These are phyloP conservation scores for Poecilia picta DNA, from an alignment of 2,797 vertebrate species.

Conservation along the genomic window DNA sequence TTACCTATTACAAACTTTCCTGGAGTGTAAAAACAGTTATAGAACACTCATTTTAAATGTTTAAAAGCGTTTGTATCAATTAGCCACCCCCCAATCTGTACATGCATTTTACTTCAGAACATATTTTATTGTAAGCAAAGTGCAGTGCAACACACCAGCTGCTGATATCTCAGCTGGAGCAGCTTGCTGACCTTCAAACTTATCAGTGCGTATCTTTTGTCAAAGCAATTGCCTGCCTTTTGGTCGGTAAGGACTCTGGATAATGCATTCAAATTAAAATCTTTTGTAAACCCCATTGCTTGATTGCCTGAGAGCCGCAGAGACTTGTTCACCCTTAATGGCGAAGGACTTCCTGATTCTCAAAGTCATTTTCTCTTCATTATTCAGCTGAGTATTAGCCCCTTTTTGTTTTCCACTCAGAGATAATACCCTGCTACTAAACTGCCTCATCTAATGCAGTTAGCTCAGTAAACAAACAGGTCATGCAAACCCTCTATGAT, in stretches of 20 bases:
- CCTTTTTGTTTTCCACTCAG: slow-evolving; percentile 65
- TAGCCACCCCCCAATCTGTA: slow-evolving; percentile 47
- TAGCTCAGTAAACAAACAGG: slow-evolving; percentile 33
- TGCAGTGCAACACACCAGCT: slow-evolving; percentile 45
- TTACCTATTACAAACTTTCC: slow-evolving; percentile 65
- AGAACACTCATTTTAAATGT: slow-evolving; percentile 52
- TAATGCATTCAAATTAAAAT: slow-evolving; percentile 84
- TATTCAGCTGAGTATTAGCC: slow-evolving; percentile 72
- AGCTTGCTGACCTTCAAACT: slow-evolving; percentile 82
- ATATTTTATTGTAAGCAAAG: slow-evolving; percentile 39
- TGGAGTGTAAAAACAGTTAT: slow-evolving; percentile 57
- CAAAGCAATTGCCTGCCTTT: slow-evolving; percentile 69
- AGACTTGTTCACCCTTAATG: slow-evolving; percentile 78
- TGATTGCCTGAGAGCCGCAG: slow-evolving; percentile 81
- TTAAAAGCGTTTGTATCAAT: slow-evolving; percentile 61
- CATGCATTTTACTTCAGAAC: slow-evolving; percentile 31
- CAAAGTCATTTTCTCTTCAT: slow-evolving; percentile 78
- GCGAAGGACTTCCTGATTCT: slow-evolving; percentile 80
- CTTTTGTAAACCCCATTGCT: slow-evolving; percentile 79
- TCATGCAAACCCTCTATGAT: slow-evolving; percentile 13
- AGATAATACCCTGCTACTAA: slow-evolving; percentile 60
- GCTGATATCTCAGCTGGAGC: slow-evolving; percentile 70
- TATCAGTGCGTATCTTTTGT: slow-evolving; percentile 79
- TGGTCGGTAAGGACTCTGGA: slow-evolving; percentile 76
- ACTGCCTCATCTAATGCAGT: slow-evolving; percentile 40